Evolutionary conservation across 2,113 vertebrate genomes (phyloP), one percentile per base, ranked within the genome.

Genomic region (Rhombomys opimus): DNA sequence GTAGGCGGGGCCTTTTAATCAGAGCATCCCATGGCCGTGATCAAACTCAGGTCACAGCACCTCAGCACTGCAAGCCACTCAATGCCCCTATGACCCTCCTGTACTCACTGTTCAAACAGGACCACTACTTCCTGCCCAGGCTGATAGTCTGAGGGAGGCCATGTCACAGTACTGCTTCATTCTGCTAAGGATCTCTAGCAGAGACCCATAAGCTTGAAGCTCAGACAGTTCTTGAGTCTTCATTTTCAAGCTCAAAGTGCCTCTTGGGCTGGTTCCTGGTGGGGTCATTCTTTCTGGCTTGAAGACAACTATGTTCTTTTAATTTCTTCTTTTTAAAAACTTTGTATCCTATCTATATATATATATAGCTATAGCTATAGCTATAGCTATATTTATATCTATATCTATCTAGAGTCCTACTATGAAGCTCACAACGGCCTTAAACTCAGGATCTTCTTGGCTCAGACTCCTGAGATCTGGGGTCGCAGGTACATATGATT

Each of bases 141-240:
- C n/a, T 46, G 54, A 3, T 25, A 7, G 52, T 77, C 23, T 65
- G 35, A 41, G n/a, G 14, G 14, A 67, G 57, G 32, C 2, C 20
- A 1, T 17, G 46, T n/a, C 25, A 9, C 54, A 59, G 9, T 20
- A 5, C 15, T 2, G 5, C 4, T 1, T n/a, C 38, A 18, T 11
- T 80, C 38, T 14, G 59, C 54, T n/a, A 25, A 3, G 65, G 89
- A 14, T 1, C 9, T 18, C 6, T 12, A 10, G 2, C 27, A 20
- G 7, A 18, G 38, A 32, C 61, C 11, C 0, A 38, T 30, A 2
- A 22, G 30, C 23, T 32, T 13, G 7, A 35, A 25, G 57, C n/a
- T 54, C 10, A 27, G 75, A 38, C 38, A 35, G 23, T 50, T 46
- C 50, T 67, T 1, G 30, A 35, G 27, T 27, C 82, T 32, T 59